Conservation (phyloP, 2,888 invertebrate genomes). For the Epsilonema sp. region DNA sequence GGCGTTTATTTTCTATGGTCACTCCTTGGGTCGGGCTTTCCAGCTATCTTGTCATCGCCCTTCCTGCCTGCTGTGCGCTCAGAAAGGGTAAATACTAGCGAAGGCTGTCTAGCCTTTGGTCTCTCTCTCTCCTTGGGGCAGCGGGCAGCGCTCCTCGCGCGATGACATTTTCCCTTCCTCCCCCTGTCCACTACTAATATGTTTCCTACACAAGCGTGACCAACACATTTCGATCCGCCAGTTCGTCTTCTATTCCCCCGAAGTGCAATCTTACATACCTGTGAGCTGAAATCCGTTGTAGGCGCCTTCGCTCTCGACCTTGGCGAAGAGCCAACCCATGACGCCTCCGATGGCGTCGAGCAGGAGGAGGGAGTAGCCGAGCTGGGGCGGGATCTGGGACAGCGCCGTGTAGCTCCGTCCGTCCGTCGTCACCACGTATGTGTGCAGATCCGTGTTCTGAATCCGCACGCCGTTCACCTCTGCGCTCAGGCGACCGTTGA, state of each 20-base stretch:
- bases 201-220: no score
- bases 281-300: slow-evolving; percentile 64
- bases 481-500: slow-evolving; percentile 69
- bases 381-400: slow-evolving; percentile 49
- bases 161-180: no score
- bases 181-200: no score
- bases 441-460: slow-evolving; percentile 58
- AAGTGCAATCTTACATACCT: slow-evolving; percentile 25
- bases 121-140: no score
- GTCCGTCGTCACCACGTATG: slow-evolving; percentile 68
- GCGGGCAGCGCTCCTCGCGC: no score
- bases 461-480: slow-evolving; percentile 54
- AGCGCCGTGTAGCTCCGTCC: slow-evolving; percentile 70
- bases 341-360: slow-evolving; percentile 59
- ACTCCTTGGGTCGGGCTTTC: no score
- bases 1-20: no score
- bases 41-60: no score
- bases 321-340: slow-evolving; percentile 83
- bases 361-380: slow-evolving; percentile 62
- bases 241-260: no score
- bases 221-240: no score
- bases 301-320: slow-evolving; percentile 46
- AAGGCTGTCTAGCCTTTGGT: neutral
- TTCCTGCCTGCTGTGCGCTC: no score
- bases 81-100: neutral